A percentile compares a stretch with the other conserved stretches of the same genome.
These are phyloP conservation scores for Potorous gilbertii DNA, from an alignment of 2,797 vertebrate genomes.

Conservation along the genomic window DNA sequence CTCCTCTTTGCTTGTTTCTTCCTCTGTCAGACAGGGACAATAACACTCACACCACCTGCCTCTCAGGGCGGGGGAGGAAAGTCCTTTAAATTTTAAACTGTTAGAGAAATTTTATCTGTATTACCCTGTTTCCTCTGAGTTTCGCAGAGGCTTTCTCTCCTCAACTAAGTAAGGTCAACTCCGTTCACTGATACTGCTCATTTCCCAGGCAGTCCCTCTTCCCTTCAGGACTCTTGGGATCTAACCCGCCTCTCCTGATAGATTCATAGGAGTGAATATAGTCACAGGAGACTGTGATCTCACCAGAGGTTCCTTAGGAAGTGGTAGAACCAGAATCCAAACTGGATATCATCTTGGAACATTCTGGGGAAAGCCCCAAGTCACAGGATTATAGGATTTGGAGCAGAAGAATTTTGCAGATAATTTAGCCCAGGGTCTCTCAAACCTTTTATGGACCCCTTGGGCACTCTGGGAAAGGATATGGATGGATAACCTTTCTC, in stretches of 20 bases:
- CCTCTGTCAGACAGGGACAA: neutral
- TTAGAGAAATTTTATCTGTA: neutral
- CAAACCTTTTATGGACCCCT: neutral
- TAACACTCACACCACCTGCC: neutral
- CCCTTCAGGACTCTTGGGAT: neutral
- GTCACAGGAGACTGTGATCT: neutral
- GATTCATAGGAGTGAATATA: neutral
- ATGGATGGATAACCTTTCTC: neutral
- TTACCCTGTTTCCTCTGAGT: neutral
- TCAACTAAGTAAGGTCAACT: neutral
- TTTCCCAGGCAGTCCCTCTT: neutral
- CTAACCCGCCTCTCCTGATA: neutral
- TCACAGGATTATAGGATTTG: neutral
- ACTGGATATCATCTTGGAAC: no score
- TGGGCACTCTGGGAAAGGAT: neutral
- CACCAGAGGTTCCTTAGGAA: neutral
- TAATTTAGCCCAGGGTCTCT: neutral
- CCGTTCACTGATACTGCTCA: neutral
- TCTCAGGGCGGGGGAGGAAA: neutral
- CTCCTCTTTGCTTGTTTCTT: neutral
- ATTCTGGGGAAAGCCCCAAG: neutral
- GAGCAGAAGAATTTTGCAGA: neutral
- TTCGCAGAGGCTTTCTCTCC: neutral
- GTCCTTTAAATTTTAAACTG: neutral
- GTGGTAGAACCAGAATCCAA: neutral